These are phyloP conservation scores for Megalonaias nervosa DNA, from an alignment of 1,140 invertebrate species.

Conservation along the genomic window DNA sequence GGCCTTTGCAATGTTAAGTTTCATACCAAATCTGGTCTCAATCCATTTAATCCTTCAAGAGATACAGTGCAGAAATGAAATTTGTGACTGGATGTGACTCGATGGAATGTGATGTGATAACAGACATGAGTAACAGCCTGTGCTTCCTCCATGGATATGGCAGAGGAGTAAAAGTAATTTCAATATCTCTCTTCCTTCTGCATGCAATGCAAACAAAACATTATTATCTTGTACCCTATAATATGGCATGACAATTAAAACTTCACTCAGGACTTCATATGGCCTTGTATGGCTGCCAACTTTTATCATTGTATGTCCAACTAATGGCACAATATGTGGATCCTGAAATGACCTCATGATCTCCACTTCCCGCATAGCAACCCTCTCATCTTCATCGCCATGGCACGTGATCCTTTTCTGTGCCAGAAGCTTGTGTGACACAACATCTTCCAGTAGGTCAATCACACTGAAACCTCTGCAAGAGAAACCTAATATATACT, in stretches of 20 bases:
- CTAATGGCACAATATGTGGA: slow-evolving; percentile 82
- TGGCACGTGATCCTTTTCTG: slow-evolving; percentile 88
- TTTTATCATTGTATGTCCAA: slow-evolving; percentile 77
- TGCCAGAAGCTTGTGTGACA: slow-evolving; percentile 81
- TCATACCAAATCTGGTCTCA: too few species aligned
- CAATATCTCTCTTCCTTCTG: too few species aligned
- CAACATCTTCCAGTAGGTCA: slow-evolving; percentile 82
- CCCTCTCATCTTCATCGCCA: slow-evolving; percentile 82
- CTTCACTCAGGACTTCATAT: slow-evolving; percentile 75
- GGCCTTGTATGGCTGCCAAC: slow-evolving; percentile 49
- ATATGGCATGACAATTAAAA: slow-evolving; percentile 85
- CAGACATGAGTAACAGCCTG: too few species aligned
- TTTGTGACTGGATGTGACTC: too few species aligned
- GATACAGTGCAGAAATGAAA: too few species aligned
- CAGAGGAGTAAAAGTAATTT: too few species aligned
- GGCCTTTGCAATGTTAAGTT: too few species aligned
- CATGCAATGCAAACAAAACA: background rate
- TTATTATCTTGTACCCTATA: slow-evolving; percentile 76
- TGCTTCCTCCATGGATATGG: too few species aligned
- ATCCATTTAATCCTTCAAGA: too few species aligned
- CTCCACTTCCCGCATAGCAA: slow-evolving; percentile 83
- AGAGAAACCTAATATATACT: slow-evolving; percentile 19
- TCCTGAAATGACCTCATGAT: slow-evolving; percentile 82
- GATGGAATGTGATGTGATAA: too few species aligned
- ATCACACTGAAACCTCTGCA: slow-evolving; percentile 89